Evolutionary conservation across 2,113 vertebrate genomes (phyloP), one percentile per base, ranked within the genome.

Genomic region (Aramus guarauna): DNA sequence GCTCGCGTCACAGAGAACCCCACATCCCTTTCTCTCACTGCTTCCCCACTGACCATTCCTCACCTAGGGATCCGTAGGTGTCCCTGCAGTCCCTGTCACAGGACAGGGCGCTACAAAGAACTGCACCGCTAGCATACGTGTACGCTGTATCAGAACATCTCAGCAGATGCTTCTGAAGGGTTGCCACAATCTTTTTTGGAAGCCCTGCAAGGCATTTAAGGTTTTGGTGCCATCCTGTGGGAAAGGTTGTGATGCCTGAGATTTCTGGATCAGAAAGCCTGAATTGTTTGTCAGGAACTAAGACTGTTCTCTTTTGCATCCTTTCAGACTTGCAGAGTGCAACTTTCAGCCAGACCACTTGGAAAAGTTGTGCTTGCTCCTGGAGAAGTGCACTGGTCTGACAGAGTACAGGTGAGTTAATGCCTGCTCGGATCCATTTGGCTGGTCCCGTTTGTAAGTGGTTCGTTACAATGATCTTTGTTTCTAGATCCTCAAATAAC

Each of bases 401-500:
- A 97, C 69, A 0, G 98, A 98, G 69, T 95, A 99, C 84, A 97
- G 48, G 99, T 99, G 97, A 98, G 99, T 98, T 56, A 24, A 18
- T 8, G 36, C 26, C 52, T 78, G 43, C 43, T n/a, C 58, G 45
- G 36, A n/a, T 30, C 39, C 2, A 0, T 24, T 37, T 32, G 53
- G 34, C 6, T 34, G 74, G 52, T 67, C 17, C 73, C 1, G 0
- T 92, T 72, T 89, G 36, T 45, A 45, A 88, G 79, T 37, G 5
- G 3, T 16, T 93, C 29, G 6, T 71, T 26, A 21, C 55, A 67
- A 13, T 68, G 27, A 29, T 73, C 48, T 96, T 80, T 96, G 56
- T 32, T 95, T 85, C 43, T 75, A 98, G 98, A 85, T 97, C 98
- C 78, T 96, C 82, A 29, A 90, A 43, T 11, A 98, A 98, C 73